phyloP scores from a whole-genome alignment of 2,797 vertebrate genomes.

The Arnoldichthys spilopterus region DNA sequence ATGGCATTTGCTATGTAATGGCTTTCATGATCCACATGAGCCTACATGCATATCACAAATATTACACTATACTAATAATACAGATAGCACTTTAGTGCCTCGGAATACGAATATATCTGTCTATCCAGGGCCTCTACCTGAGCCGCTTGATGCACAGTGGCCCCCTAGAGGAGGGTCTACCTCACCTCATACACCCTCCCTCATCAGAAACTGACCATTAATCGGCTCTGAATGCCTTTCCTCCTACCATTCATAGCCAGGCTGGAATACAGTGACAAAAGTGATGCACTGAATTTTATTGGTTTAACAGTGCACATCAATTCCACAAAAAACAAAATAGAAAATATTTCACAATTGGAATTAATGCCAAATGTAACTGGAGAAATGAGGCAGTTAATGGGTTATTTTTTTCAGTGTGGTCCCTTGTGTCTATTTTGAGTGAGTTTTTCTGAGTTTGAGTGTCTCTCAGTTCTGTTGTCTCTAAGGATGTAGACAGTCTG shows the following conservation, averaged over 20 bases:
- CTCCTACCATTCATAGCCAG: neutral
- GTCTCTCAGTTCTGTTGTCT: conserved; percentile 19
- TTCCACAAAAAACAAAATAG: neutral
- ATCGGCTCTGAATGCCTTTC: neutral
- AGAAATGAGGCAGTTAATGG: too few relatives aligned
- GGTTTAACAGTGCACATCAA: neutral
- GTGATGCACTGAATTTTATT: neutral
- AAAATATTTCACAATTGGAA: neutral
- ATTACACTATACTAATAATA: neutral
- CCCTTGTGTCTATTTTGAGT: neutral
- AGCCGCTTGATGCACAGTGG: conserved; percentile 21
- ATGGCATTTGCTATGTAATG: neutral
- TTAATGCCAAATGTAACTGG: neutral
- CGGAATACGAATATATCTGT: neutral
- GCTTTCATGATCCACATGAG: neutral
- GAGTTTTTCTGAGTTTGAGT: neutral
- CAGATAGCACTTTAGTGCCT: neutral
- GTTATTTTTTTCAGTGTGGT: too few relatives aligned
- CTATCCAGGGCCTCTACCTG: conserved; percentile 10
- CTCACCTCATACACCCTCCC: neutral
- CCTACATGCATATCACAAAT: neutral
- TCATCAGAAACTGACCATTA: neutral
- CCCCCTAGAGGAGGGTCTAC: conserved; percentile 43
- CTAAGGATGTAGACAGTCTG: conserved; percentile 1
- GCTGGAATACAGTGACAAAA: neutral